These are phyloP conservation scores for Drosophila atroscutellata DNA, from an alignment of 2,888 invertebrate genomes.

Conservation along the genomic window DNA sequence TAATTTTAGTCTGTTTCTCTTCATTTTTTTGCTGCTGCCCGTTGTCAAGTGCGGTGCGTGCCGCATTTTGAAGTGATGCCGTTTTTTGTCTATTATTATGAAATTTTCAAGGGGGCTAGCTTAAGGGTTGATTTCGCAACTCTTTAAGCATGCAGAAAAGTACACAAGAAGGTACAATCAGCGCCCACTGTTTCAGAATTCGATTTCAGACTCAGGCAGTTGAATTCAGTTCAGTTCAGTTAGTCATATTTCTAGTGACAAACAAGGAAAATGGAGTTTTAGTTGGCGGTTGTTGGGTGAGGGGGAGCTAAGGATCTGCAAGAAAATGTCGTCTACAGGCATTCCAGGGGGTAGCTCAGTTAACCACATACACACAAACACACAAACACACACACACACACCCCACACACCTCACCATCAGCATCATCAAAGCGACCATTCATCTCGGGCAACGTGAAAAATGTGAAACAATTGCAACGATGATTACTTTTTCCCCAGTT, in stretches of 20 bases:
- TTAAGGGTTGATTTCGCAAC: slow-evolving; percentile 56
- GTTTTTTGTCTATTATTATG: slow-evolving; percentile 45
- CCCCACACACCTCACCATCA: slow-evolving; percentile 9
- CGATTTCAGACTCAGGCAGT: slow-evolving; percentile 48
- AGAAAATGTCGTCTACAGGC: slow-evolving; percentile 77
- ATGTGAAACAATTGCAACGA: slow-evolving; percentile 80
- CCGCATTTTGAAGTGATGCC: slow-evolving; percentile 49
- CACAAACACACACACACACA: neutral
- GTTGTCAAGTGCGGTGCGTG: slow-evolving; percentile 48
- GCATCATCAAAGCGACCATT: slow-evolving; percentile 76
- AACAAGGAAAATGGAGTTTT: slow-evolving; percentile 42
- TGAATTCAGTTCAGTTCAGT: slow-evolving; percentile 39
- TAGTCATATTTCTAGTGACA: slow-evolving; percentile 71
- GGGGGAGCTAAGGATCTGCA: slow-evolving; percentile 5
- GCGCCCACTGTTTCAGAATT: slow-evolving; percentile 47
- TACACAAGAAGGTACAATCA: slow-evolving; percentile 68
- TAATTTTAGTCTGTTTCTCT: slow-evolving; percentile 15
- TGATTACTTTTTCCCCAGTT: slow-evolving; percentile 73
- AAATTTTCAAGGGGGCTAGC: slow-evolving; percentile 26
- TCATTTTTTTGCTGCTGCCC: slow-evolving; percentile 19
- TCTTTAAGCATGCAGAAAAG: slow-evolving; percentile 59
- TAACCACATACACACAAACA: slow-evolving; percentile 17
- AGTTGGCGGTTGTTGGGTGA: slow-evolving; percentile 26
- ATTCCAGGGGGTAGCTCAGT: slow-evolving; percentile 40
- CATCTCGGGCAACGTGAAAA: slow-evolving; percentile 72